Conservation (phyloP, 2,797 vertebrate genomes). For the Dryobates pubescens region DNA sequence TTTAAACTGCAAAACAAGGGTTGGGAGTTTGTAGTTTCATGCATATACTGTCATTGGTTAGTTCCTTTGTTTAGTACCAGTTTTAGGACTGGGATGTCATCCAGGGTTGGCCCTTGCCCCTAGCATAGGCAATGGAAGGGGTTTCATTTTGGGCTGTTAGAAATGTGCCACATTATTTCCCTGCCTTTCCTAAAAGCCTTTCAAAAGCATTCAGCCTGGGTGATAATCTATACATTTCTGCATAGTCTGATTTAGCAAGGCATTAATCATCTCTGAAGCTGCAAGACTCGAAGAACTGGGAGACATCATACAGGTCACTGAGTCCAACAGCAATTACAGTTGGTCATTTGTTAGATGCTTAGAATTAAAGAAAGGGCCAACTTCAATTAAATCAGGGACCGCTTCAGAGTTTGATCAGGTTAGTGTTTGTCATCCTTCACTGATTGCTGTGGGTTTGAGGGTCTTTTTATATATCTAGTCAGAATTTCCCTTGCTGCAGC, state of each 20-base stretch:
- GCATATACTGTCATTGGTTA: constrained; percentile 9
- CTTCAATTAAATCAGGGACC: not conserved
- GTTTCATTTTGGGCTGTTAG: not conserved
- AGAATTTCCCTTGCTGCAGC: not conserved
- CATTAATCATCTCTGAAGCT: constrained; percentile 11
- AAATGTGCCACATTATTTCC: not conserved
- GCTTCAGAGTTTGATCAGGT: not conserved
- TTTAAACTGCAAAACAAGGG: constrained; percentile 1
- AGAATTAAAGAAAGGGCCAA: not conserved
- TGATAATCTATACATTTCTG: not conserved
- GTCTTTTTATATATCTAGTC: not conserved
- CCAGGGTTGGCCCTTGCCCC: not conserved
- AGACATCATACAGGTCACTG: not conserved
- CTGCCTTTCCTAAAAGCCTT: constrained; percentile 17
- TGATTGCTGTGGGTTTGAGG: not conserved
- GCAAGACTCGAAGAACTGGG: constrained; percentile 19
- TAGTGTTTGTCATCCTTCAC: not conserved
- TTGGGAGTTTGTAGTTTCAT: not conserved
- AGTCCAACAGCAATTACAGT: constrained; percentile 11
- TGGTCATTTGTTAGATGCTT: not conserved
- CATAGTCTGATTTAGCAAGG: not conserved
- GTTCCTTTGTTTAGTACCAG: constrained; percentile 11
- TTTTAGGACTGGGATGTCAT: constrained; percentile 9
- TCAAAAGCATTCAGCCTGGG: not conserved
- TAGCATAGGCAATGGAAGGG: rapidly evolving